phyloP scores from a whole-genome alignment of 2,113 vertebrate species.

The Eulemur macaco region DNA sequence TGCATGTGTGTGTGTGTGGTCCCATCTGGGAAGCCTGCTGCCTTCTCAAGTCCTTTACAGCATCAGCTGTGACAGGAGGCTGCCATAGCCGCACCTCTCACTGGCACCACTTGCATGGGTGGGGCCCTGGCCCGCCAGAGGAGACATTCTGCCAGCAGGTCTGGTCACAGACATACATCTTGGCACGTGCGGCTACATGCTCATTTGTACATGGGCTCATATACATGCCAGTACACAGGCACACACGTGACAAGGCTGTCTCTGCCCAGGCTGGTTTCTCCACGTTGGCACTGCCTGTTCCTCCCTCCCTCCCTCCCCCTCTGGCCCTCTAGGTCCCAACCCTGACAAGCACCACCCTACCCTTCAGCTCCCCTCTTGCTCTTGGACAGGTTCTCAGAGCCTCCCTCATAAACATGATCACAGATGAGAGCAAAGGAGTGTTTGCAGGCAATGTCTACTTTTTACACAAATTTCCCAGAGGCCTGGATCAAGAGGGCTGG shows the following conservation, averaged over 20 bases:
- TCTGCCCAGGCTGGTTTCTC: slow-evolving; percentile 53
- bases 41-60: too few relatives aligned
- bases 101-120: neutral
- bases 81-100: neutral
- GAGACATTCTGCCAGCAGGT: neutral
- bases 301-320: neutral
- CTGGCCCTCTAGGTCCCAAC: neutral
- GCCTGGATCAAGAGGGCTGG: neutral
- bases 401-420: neutral
- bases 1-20: neutral
- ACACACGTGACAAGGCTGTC: neutral
- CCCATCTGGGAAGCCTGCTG: neutral
- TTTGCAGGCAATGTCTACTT: neutral
- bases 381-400: neutral
- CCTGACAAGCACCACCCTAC: neutral
- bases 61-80: neutral
- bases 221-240: neutral
- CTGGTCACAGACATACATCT: slow-evolving; percentile 12
- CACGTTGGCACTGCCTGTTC: neutral
- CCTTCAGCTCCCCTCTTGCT: neutral
- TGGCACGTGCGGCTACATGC: neutral
- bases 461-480: neutral
- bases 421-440: neutral
- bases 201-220: neutral
- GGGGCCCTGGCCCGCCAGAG: neutral